These are phyloP conservation scores for Crematogaster levior DNA, from an alignment of 2,888 invertebrate species.

Conservation along the genomic window DNA sequence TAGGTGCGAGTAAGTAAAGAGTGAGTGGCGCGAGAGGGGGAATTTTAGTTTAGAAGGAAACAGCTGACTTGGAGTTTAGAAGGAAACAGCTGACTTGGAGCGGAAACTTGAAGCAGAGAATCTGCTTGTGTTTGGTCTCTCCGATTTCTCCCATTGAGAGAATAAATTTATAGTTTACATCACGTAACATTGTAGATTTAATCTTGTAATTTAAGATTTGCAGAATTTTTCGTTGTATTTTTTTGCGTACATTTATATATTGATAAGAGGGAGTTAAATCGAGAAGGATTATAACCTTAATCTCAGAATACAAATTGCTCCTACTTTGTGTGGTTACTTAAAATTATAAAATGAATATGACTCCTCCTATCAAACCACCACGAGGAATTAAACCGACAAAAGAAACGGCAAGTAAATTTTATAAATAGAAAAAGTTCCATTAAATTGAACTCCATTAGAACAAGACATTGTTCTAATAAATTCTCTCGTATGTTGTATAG, in stretches of 20 bases:
- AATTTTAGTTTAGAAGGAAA: neutral
- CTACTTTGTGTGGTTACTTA: neutral
- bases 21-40: neutral
- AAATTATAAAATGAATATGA: slow-evolving; percentile 87
- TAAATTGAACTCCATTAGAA: neutral
- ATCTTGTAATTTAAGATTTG: neutral
- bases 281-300: neutral
- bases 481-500: slow-evolving; percentile 85
- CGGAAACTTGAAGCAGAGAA: too few species aligned
- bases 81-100: neutral
- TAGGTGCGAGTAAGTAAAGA: neutral
- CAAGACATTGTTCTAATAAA: neutral
- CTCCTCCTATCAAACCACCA: slow-evolving; percentile 94
- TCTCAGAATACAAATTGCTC: neutral
- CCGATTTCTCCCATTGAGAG: too few species aligned
- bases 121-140: too few species aligned
- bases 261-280: neutral
- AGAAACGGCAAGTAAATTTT: slow-evolving; percentile 90
- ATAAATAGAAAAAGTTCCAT: neutral
- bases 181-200: too few species aligned
- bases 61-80: neutral
- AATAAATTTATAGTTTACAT: too few species aligned
- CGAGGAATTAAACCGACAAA: slow-evolving; percentile 94
- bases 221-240: neutral
- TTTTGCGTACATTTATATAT: too few species aligned